Percentiles rank a stretch among this genome's conserved stretches.
Conservation (phyloP, 2,113 vertebrate species). For the Phyllostomus discolor region DNA sequence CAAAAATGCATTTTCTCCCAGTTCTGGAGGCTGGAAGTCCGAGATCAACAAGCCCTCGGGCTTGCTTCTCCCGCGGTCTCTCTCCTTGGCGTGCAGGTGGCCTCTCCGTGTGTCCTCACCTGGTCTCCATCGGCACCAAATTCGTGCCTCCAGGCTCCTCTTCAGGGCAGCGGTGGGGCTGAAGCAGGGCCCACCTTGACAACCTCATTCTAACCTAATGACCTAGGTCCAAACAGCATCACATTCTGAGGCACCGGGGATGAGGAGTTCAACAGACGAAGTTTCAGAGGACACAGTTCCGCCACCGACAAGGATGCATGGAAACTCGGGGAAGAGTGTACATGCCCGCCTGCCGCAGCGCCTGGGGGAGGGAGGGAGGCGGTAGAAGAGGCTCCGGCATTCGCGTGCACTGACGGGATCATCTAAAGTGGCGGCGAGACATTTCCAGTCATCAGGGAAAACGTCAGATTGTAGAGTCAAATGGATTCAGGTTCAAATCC, state of each 20-base stretch:
- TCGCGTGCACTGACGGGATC: background rate
- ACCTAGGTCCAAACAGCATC: background rate
- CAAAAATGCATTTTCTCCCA: background rate
- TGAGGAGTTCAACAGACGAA: background rate
- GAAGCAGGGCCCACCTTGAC: background rate
- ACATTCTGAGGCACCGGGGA: background rate
- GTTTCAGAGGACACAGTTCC: background rate
- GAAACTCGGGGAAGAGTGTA: background rate
- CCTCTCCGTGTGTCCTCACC: background rate
- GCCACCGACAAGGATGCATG: background rate
- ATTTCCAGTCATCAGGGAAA: background rate
- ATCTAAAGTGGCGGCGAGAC: background rate
- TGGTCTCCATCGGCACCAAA: background rate
- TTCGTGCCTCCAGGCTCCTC: background rate
- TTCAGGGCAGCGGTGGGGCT: background rate
- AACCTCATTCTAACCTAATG: background rate
- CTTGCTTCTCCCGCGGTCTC: background rate
- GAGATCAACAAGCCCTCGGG: background rate
- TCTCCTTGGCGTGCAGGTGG: background rate
- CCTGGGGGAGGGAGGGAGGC: background rate
- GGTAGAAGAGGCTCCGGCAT: background rate
- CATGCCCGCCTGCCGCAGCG: background rate
- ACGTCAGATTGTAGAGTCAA: background rate
- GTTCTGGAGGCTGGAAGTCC: background rate
- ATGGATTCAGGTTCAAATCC: background rate